Percentiles rank a stretch among this genome's conserved stretches.
These are phyloP conservation scores for Trachemys scripta DNA, from an alignment of 2,113 vertebrate species.

Conservation along the genomic window DNA sequence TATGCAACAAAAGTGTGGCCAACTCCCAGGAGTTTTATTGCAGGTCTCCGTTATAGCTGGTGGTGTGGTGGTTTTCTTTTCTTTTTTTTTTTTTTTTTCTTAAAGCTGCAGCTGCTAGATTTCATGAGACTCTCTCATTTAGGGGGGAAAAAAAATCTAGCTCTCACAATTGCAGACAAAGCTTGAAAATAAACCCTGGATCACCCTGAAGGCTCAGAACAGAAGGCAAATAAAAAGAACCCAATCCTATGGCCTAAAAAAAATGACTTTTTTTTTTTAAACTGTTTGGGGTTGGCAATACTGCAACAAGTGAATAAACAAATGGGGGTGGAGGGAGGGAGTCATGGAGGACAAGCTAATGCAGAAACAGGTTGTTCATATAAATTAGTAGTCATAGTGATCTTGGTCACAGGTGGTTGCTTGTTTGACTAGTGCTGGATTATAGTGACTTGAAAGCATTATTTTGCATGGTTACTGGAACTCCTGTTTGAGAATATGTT, in stretches of 20 bases:
- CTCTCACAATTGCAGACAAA: neutral
- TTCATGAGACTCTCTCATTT: neutral
- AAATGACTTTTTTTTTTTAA: conserved; percentile 6
- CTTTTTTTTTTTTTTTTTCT: neutral
- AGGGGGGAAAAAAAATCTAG: neutral
- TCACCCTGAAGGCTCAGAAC: conserved; percentile 24
- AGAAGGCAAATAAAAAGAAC: conserved; percentile 56
- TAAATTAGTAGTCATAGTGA: conserved; percentile 31
- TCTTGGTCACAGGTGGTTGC: conserved; percentile 31
- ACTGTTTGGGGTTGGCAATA: conserved; percentile 28
- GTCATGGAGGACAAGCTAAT: conserved; percentile 46
- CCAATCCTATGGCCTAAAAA: conserved; percentile 45
- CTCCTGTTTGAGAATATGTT: neutral
- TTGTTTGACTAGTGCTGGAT: neutral
- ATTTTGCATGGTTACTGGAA: neutral
- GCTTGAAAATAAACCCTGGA: conserved; percentile 58
- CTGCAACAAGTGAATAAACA: conserved; percentile 54
- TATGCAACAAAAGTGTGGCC: fast-evolving
- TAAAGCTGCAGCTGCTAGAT: neutral
- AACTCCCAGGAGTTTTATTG: neutral
- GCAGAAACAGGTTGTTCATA: conserved; percentile 36
- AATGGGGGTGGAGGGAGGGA: neutral
- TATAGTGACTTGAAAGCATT: neutral
- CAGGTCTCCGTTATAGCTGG: neutral
- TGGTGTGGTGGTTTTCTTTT: neutral